Conservation (phyloP, 2,888 invertebrate species). For the Lutraria lutraria region DNA sequence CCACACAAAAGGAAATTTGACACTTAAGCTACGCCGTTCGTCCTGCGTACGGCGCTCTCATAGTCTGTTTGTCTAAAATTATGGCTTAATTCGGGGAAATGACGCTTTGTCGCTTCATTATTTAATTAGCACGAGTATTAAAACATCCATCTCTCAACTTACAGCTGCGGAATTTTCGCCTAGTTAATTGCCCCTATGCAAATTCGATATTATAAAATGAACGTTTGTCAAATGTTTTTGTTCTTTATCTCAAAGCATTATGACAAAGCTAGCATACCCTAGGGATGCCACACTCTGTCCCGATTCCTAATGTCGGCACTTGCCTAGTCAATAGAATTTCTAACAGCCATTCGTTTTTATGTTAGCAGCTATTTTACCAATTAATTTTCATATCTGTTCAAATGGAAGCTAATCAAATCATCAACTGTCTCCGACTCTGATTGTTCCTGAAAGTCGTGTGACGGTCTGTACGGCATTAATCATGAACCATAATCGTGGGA, state of each 20-base stretch:
- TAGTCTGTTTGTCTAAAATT: slow-evolving; percentile 63
- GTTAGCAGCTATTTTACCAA: slow-evolving; percentile 66
- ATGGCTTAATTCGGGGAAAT: slow-evolving; percentile 67
- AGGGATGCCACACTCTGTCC: slow-evolving; percentile 54
- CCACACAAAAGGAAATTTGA: slow-evolving; percentile 58
- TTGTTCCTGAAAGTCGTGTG: slow-evolving; percentile 36
- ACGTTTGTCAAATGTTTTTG: slow-evolving; percentile 70
- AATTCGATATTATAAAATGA: slow-evolving; percentile 71
- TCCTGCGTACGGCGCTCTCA: slow-evolving; percentile 42
- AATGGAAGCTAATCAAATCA: slow-evolving; percentile 70
- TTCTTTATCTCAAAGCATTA: slow-evolving; percentile 67
- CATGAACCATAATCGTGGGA: slow-evolving; percentile 41
- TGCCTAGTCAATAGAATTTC: slow-evolving; percentile 54
- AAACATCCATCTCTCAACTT: slow-evolving; percentile 60
- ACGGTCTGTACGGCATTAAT: slow-evolving; percentile 43
- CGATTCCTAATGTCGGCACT: slow-evolving; percentile 41
- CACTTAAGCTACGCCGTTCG: slow-evolving; percentile 33
- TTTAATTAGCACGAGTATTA: slow-evolving; percentile 69
- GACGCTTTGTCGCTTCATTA: slow-evolving; percentile 68
- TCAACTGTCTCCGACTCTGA: slow-evolving; percentile 48
- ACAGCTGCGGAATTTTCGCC: slow-evolving; percentile 59
- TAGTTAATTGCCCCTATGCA: slow-evolving; percentile 70
- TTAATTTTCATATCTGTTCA: slow-evolving; percentile 71
- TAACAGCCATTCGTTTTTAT: slow-evolving; percentile 47
- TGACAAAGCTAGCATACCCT: slow-evolving; percentile 60